Conservation (phyloP, 2,888 invertebrate species). For the Nymphalis urticae region DNA sequence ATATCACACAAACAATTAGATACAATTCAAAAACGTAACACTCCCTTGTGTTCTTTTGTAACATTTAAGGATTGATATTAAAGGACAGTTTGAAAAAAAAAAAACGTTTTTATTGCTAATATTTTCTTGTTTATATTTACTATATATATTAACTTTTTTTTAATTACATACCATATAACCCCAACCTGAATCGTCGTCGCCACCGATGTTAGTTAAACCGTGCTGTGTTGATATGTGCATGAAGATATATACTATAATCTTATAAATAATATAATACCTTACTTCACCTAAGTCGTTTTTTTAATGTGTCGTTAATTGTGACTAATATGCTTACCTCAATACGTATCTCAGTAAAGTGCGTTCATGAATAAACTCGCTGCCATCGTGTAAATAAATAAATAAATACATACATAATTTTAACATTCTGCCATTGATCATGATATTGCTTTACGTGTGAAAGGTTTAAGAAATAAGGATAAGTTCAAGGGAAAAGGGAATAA, state of each 20-base stretch:
- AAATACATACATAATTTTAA: constrained; percentile 22
- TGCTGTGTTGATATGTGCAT: constrained; percentile 6
- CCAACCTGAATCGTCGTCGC: background rate
- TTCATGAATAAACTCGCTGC: constrained; percentile 18
- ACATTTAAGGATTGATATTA: background rate
- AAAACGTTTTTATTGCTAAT: too few species aligned
- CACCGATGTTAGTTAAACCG: constrained; percentile 7
- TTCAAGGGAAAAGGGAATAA: constrained; percentile 7
- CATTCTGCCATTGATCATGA: constrained; percentile 18
- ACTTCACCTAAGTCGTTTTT: background rate
- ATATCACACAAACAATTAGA: background rate
- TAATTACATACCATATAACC: background rate
- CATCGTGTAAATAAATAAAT: constrained; percentile 24
- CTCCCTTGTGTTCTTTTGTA: constrained; percentile 3
- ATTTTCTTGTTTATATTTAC: too few species aligned
- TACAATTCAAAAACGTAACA: constrained; percentile 1
- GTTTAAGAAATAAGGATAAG: constrained; percentile 12
- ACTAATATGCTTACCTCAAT: constrained; percentile 25
- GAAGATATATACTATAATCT: background rate
- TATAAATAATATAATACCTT: background rate
- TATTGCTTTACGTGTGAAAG: constrained; percentile 5
- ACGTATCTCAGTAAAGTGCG: constrained; percentile 18
- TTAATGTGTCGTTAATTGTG: constrained; percentile 22
- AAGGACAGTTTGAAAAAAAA: too few species aligned
- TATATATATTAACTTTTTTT: too few species aligned